Percentiles rank a stretch among this genome's conserved stretches.
Conservation (phyloP, 1,140 invertebrate genomes). For the Aphelenchoides avenae region DNA sequence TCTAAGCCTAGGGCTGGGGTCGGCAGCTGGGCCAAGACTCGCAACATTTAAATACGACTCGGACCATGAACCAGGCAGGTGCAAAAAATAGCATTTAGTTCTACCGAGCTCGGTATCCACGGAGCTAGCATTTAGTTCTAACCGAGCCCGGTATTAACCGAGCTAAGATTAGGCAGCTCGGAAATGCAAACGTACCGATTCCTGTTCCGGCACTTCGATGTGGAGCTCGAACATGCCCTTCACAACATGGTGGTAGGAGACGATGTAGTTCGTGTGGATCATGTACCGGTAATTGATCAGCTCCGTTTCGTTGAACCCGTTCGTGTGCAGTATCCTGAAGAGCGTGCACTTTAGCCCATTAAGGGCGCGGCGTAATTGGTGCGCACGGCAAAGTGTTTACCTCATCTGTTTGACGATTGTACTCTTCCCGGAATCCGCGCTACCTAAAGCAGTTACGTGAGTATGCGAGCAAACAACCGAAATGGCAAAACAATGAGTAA, state of each 20-base stretch:
- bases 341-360: background rate
- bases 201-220: conserved; percentile 22
- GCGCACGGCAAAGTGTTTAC: background rate
- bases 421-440: conserved; percentile 37
- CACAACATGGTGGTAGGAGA: conserved; percentile 32
- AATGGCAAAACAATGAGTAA: conserved; percentile 8
- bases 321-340: conserved; percentile 33
- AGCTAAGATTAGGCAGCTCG: too few relatives aligned
- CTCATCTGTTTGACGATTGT: conserved; percentile 46
- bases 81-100: too few relatives aligned
- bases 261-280: conserved; percentile 37
- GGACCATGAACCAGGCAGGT: too few relatives aligned
- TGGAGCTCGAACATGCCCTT: conserved; percentile 23
- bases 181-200: conserved; percentile 11
- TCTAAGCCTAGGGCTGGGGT: too few relatives aligned
- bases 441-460: conserved; percentile 22
- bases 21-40: too few relatives aligned
- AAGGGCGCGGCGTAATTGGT: background rate
- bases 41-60: too few relatives aligned
- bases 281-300: conserved; percentile 45
- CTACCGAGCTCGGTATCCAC: too few relatives aligned
- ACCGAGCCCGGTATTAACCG: too few relatives aligned
- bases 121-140: too few relatives aligned
- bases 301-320: conserved; percentile 45
- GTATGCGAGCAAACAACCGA: conserved; percentile 1